These are phyloP conservation scores for Tinea trinotella DNA, from an alignment of 2,888 invertebrate species.

Conservation along the genomic window DNA sequence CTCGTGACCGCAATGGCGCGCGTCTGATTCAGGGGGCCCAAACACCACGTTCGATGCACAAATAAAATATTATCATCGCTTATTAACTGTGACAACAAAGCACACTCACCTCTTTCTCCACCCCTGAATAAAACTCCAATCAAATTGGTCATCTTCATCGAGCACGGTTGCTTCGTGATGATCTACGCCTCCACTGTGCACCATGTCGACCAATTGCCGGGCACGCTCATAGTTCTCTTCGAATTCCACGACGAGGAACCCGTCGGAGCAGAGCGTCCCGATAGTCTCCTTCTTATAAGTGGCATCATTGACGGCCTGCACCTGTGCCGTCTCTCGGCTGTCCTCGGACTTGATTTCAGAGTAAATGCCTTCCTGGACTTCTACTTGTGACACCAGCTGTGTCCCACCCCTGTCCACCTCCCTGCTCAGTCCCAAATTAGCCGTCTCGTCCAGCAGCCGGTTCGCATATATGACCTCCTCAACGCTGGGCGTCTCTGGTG, in stretches of 20 bases:
- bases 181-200: slow-evolving; percentile 52
- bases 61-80: slow-evolving; percentile 31
- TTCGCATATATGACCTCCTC: slow-evolving; percentile 64
- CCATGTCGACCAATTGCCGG: slow-evolving; percentile 73
- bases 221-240: slow-evolving; percentile 75
- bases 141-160: slow-evolving; percentile 70
- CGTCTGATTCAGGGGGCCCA: slow-evolving; percentile 22
- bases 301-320: slow-evolving; percentile 49
- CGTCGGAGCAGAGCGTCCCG: slow-evolving; percentile 58
- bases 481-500: neutral
- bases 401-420: slow-evolving; percentile 37
- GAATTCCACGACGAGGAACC: slow-evolving; percentile 74
- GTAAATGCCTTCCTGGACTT: slow-evolving; percentile 46
- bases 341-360: slow-evolving; percentile 44
- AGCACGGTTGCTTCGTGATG: slow-evolving; percentile 60
- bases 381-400: slow-evolving; percentile 49
- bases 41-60: slow-evolving; percentile 38
- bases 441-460: slow-evolving; percentile 30
- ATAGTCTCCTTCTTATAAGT: slow-evolving; percentile 58
- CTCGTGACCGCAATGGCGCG: slow-evolving; percentile 7
- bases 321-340: slow-evolving; percentile 33
- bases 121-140: slow-evolving; percentile 83
- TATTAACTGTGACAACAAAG: slow-evolving; percentile 3
- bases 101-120: slow-evolving; percentile 77
- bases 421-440: slow-evolving; percentile 40